A percentile compares a stretch with the other conserved stretches of the same genome.
These are phyloP conservation scores for Brachionus koreanus DNA, from an alignment of 1,140 invertebrate species.

Conservation along the genomic window DNA sequence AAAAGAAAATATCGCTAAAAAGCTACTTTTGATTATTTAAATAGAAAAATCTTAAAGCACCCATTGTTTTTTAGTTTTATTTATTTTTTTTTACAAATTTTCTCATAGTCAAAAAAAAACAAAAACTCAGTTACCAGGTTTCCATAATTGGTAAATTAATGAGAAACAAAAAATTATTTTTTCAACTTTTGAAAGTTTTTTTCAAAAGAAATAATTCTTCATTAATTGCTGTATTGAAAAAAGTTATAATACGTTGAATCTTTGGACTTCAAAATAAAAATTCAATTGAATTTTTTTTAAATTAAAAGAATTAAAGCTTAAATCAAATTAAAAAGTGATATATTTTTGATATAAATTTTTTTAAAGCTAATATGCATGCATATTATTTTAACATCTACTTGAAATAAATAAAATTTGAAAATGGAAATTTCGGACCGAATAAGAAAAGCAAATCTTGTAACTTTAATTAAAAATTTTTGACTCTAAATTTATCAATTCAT, in stretches of 20 bases:
- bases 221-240: background rate
- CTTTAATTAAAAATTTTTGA: background rate
- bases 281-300: background rate
- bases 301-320: constrained; percentile 47
- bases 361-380: background rate
- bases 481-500: background rate
- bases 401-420: background rate
- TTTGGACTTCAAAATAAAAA: too few species aligned
- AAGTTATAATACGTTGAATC: too few species aligned
- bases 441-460: constrained; percentile 21
- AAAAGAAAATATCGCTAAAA: background rate
- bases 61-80: background rate
- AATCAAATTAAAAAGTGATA: constrained; percentile 53
- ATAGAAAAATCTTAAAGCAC: background rate
- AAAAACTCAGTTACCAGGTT: constrained; percentile 37
- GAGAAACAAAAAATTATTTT: background rate
- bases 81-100: background rate
- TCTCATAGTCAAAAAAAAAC: background rate
- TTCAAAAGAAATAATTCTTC: constrained; percentile 50
- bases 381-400: background rate
- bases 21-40: background rate
- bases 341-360: background rate
- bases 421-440: background rate
- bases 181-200: constrained; percentile 37
- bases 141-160: constrained; percentile 35